Conservation (phyloP, 2,113 vertebrate genomes). For the Oceanites oceanicus region DNA sequence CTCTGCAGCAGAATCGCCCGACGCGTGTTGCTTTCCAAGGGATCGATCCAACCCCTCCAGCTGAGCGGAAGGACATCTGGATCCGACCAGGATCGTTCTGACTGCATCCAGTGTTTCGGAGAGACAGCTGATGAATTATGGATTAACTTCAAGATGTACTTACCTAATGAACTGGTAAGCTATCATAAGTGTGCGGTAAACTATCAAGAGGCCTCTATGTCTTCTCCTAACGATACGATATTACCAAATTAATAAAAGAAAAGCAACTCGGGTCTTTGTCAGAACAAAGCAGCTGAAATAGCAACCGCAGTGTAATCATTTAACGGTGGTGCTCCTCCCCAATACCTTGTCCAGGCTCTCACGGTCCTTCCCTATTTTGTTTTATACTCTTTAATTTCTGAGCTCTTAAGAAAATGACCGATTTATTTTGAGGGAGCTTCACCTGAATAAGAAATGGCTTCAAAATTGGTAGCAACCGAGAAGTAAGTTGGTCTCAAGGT, state of each 20-base stretch:
- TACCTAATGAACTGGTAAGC: background rate
- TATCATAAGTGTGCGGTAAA: background rate
- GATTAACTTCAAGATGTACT: background rate
- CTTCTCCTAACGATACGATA: fast-evolving
- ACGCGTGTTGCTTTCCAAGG: fast-evolving
- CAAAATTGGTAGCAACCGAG: background rate
- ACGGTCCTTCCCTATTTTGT: background rate
- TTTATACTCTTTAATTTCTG: background rate
- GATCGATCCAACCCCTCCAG: background rate
- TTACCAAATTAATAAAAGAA: background rate
- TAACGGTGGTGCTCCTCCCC: background rate
- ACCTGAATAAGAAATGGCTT: background rate
- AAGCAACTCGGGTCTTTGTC: background rate
- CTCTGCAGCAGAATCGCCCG: background rate
- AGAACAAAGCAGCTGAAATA: background rate
- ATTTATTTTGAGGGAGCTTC: background rate
- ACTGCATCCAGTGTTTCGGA: background rate
- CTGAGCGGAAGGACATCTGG: background rate
- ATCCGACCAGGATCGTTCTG: background rate
- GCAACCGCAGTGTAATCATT: background rate
- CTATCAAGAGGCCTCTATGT: background rate
- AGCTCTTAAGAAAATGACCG: background rate
- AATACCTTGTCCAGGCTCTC: background rate
- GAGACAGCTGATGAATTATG: background rate
- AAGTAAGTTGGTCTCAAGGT: background rate